A percentile compares a stretch with the other conserved stretches of the same genome.
Evolutionary conservation across 35 echinoderm and acorn worm genomes (phyloP).

Genomic region (Acanthaster planci): DNA sequence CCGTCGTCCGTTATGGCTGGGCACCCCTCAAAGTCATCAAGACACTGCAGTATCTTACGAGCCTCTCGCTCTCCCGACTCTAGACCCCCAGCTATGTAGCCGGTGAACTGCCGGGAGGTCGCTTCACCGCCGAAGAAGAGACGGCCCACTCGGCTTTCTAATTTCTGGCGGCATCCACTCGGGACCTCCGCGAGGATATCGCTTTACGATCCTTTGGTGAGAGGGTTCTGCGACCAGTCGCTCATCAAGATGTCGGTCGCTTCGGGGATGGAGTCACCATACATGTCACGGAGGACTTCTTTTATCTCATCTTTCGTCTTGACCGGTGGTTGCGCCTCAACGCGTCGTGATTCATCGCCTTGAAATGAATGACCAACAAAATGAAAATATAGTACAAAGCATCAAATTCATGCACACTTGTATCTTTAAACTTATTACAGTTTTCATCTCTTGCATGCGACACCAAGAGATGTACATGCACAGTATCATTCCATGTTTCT

Average conservation of each 20-base stretch:
- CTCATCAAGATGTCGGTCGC: constrained; percentile 6
- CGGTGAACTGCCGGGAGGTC: constrained; percentile 26
- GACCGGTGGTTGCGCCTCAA: constrained; percentile 23
- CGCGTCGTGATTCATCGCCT: constrained; percentile 47
- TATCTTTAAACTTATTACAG: too few relatives aligned
- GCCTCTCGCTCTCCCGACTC: constrained; percentile 34
- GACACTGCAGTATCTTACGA: constrained; percentile 38
- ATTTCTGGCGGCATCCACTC: not conserved
- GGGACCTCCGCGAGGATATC: constrained; percentile 41
- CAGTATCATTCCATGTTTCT: too few relatives aligned
- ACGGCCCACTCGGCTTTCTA: constrained; percentile 26
- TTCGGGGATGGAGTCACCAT: not conserved
- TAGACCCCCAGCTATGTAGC: constrained; percentile 44
- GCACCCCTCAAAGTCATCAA: not conserved
- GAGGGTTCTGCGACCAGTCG: constrained; percentile 37
- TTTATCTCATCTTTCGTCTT: constrained; percentile 28
- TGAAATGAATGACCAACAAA: not conserved
- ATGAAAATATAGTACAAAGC: too few relatives aligned
- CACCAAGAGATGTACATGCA: too few relatives aligned
- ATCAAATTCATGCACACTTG: too few relatives aligned
- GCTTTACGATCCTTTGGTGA: constrained; percentile 32
- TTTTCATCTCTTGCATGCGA: too few relatives aligned
- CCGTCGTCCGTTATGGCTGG: not conserved
- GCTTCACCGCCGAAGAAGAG: constrained; percentile 50
- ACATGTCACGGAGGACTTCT: constrained; percentile 28